A percentile compares a stretch with the other conserved stretches of the same genome.
Conservation (phyloP, 2,113 vertebrate species). For the Machaerirhynchus nigripectus region DNA sequence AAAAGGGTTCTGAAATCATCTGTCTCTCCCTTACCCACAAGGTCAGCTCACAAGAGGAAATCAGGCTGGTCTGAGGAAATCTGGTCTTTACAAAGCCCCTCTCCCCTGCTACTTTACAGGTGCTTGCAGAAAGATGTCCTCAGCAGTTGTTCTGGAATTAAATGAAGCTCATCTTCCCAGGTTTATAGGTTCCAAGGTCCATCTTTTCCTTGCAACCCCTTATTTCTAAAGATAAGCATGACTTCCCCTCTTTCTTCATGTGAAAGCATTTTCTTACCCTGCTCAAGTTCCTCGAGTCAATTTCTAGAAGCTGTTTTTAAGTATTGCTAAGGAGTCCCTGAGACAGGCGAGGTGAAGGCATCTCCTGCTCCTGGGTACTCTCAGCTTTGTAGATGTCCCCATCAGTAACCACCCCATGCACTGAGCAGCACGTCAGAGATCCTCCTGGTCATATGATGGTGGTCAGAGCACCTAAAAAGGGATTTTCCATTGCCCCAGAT, state of each 20-base stretch:
- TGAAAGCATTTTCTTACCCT: background rate
- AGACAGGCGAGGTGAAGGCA: background rate
- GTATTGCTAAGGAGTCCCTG: background rate
- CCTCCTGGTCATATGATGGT: background rate
- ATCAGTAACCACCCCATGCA: background rate
- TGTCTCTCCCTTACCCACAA: background rate
- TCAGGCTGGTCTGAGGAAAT: background rate
- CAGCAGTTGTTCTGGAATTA: background rate
- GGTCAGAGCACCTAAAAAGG: background rate
- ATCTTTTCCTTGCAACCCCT: background rate
- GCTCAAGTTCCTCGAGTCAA: background rate
- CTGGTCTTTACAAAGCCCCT: background rate
- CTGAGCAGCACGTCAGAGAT: background rate
- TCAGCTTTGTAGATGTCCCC: background rate
- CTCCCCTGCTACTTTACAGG: background rate
- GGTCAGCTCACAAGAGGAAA: background rate
- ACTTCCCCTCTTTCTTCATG: background rate
- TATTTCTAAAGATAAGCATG: background rate
- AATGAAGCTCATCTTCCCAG: background rate
- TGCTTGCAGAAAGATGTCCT: background rate
- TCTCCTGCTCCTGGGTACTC: background rate
- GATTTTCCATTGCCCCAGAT: background rate
- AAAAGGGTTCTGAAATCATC: background rate
- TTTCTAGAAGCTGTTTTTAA: background rate
- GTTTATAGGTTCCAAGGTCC: background rate